A percentile compares a stretch with the other conserved stretches of the same genome.
phyloP scores from a whole-genome alignment of 2,888 invertebrate genomes.

The Drosophila imparisetae region DNA sequence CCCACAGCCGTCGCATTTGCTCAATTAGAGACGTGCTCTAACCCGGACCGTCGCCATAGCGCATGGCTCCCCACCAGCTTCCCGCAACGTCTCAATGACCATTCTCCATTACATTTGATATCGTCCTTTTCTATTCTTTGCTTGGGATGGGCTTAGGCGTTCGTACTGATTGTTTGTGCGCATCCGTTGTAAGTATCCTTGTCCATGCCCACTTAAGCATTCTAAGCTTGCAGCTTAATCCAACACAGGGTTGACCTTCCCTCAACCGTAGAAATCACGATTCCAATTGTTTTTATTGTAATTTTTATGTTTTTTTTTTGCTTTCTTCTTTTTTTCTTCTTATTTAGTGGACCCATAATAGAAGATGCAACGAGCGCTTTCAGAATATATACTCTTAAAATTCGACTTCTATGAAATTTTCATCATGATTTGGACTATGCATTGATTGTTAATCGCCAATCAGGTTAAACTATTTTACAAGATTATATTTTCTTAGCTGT shows the following conservation, averaged over 20 bases:
- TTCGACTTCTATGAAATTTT: background rate
- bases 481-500: background rate
- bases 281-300: slow-evolving; percentile 45
- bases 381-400: background rate
- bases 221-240: slow-evolving; percentile 75
- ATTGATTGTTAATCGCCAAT: background rate
- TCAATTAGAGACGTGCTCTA: slow-evolving; percentile 71
- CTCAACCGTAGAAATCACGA: slow-evolving; percentile 41
- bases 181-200: slow-evolving; percentile 48
- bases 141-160: slow-evolving; percentile 63
- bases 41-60: slow-evolving; percentile 45
- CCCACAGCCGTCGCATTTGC: slow-evolving; percentile 38
- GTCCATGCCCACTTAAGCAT: slow-evolving; percentile 75
- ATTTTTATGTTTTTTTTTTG: slow-evolving; percentile 36
- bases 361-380: background rate
- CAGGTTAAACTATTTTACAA: background rate
- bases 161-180: slow-evolving; percentile 42
- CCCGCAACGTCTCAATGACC: slow-evolving; percentile 32
- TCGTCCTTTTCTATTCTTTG: slow-evolving; percentile 40
- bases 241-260: slow-evolving; percentile 64
- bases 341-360: background rate
- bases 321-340: background rate
- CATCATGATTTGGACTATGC: background rate
- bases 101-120: slow-evolving; percentile 49
- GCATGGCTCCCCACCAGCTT: slow-evolving; percentile 27